These are phyloP conservation scores for Hyles vespertilio DNA, from an alignment of 1,140 invertebrate species.

Conservation along the genomic window DNA sequence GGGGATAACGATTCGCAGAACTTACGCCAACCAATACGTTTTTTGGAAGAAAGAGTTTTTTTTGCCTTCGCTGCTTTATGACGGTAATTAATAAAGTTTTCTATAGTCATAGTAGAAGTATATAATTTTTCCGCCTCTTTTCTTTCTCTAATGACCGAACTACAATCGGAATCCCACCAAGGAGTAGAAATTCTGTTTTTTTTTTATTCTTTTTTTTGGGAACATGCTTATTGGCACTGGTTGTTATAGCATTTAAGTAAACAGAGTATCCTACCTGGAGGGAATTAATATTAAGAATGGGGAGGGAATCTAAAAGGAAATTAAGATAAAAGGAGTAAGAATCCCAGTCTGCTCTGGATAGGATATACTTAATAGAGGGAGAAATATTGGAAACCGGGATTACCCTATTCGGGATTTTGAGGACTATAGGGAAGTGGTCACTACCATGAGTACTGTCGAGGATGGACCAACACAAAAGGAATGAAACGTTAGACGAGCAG, in stretches of 20 bases:
- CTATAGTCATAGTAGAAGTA: background rate
- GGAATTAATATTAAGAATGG: background rate
- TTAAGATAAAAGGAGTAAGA: background rate
- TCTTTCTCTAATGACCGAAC: background rate
- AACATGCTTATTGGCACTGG: background rate
- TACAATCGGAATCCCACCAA: constrained; percentile 1
- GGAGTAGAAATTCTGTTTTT: constrained; percentile 1
- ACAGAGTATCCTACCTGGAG: background rate
- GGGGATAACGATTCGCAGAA: background rate
- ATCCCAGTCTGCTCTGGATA: background rate
- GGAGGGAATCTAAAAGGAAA: background rate
- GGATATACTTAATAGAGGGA: background rate
- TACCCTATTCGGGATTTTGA: background rate
- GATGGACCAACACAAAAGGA: background rate
- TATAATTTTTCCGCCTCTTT: background rate
- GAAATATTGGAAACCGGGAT: background rate
- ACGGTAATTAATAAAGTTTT: constrained; percentile 1
- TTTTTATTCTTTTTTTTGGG: background rate
- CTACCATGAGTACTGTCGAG: background rate
- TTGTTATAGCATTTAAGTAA: background rate
- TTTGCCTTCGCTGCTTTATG: background rate
- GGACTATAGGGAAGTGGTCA: background rate
- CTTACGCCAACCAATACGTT: background rate
- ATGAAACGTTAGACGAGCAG: background rate
- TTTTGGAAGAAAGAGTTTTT: background rate